These are phyloP conservation scores for Sicus ferrugineus DNA, from an alignment of 2,888 invertebrate species.

Conservation along the genomic window DNA sequence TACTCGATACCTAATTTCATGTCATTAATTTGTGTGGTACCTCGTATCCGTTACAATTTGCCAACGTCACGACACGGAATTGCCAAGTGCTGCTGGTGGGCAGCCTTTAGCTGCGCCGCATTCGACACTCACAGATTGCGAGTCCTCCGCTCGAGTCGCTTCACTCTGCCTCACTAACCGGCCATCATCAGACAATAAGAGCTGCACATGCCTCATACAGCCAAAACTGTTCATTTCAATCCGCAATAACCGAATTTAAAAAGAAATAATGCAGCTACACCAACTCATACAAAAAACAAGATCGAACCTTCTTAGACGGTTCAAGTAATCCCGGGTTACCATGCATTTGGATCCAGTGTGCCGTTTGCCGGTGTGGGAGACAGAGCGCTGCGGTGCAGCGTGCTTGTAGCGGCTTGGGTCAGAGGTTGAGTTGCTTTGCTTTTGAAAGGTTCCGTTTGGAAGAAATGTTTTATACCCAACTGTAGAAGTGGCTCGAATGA, in stretches of 20 bases:
- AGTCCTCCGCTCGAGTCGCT: background rate
- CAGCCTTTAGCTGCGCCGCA: background rate
- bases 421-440: conserved; percentile 28
- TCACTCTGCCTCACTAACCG: background rate
- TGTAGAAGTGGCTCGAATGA: background rate
- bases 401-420: background rate
- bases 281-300: conserved; percentile 15
- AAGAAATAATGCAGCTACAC: background rate
- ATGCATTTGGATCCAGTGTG: background rate
- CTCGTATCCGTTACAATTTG: conserved; percentile 65
- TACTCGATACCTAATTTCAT: conserved; percentile 60
- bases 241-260: background rate
- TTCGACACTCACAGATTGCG: background rate
- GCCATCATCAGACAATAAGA: background rate
- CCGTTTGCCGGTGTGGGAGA: background rate
- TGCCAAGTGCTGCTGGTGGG: conserved; percentile 18
- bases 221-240: background rate
- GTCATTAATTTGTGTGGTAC: conserved; percentile 64
- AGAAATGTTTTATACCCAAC: background rate
- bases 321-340: background rate
- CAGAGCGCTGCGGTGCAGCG: background rate
- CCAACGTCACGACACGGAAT: conserved; percentile 63
- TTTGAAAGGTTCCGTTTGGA: conserved; percentile 29
- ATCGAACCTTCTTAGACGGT: background rate
- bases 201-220: conserved; percentile 29